Base-by-base conservation (phyloP, 2,113 vertebrate genomes). In the Gadus chalcogrammus region DNA sequence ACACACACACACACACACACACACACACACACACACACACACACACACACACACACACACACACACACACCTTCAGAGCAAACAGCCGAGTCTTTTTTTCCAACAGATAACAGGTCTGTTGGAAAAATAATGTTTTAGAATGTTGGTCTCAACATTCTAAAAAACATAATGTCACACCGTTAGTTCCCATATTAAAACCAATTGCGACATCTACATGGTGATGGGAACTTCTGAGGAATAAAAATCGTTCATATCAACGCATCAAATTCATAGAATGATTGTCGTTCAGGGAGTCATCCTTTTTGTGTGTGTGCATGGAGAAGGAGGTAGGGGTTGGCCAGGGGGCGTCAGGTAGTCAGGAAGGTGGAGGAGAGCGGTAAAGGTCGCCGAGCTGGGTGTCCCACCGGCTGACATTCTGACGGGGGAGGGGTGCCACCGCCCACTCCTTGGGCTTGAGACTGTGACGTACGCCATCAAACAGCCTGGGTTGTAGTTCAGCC, bases 11-110 rank as follows among this genome's bases (percentile, higher is more conserved):
- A 22, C 22, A 48, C 65, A 70, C 56, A 22, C 22, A 48, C 65
- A 70, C 56, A 22, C 22, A 48, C 65, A 70, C 56, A 22, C 22
- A 48, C 65, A 70, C 56, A n/a, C n/a, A n/a, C n/a, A n/a, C n/a
- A n/a, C n/a, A n/a, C n/a, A n/a, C n/a, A n/a, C n/a, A n/a, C n/a
- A n/a, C n/a, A n/a, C n/a, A n/a, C n/a, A n/a, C n/a, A 76, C 52
- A 53, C 55, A 58, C 55, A 22, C 22, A 48, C 65, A 70, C 56
- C 24, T 18, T 11, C 42, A 69, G 24, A 15, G 64, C n/a, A 53
- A 4, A 27, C 28, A 5, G 4, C 15, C 27, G 31, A 16, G 35
- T 22, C 15, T 16, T 16, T n/a, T 58, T 1, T 58, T 16, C 15
- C 17, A 58, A 58, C 5, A 48, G 12, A 9, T 1, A 13, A 11